These are phyloP conservation scores for Monoplex corrugatus DNA, from an alignment of 2,888 invertebrate species.

Conservation along the genomic window DNA sequence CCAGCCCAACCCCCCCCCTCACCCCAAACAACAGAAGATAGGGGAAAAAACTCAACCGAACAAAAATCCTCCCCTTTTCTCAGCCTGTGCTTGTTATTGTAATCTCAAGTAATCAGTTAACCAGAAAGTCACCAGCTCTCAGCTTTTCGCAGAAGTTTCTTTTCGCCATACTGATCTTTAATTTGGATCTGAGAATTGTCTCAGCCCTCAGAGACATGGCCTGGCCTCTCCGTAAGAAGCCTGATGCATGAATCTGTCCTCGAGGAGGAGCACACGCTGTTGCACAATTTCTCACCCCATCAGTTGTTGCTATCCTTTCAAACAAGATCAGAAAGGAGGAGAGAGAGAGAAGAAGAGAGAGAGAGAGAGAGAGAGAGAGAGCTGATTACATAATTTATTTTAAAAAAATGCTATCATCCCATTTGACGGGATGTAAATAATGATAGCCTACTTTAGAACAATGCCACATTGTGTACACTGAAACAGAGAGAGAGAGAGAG, in stretches of 20 bases:
- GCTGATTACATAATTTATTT: too few species aligned
- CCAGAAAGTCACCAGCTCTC: neutral
- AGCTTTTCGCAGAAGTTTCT: neutral
- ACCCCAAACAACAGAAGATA: too few species aligned
- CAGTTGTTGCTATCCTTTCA: conserved; percentile 26
- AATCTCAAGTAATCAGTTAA: conserved; percentile 10
- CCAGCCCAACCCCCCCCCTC: neutral
- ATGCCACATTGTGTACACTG: too few species aligned
- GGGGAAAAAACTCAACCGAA: neutral
- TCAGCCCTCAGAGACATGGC: neutral
- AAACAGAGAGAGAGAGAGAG: neutral
- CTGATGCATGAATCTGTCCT: conserved; percentile 19
- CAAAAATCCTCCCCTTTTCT: neutral
- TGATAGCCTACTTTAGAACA: too few species aligned
- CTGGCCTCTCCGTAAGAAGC: neutral
- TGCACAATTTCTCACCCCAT: conserved; percentile 37
- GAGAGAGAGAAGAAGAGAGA: neutral
- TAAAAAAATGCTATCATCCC: too few species aligned
- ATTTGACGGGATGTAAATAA: too few species aligned
- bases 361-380: neutral
- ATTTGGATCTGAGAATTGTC: conserved; percentile 8
- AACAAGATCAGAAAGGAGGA: neutral
- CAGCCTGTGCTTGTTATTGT: neutral
- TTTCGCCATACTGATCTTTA: conserved; percentile 5
- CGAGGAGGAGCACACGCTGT: neutral